A percentile compares a stretch with the other conserved stretches of the same genome.
Conservation (phyloP, 1,140 invertebrate species). For the Grapholita molesta region DNA sequence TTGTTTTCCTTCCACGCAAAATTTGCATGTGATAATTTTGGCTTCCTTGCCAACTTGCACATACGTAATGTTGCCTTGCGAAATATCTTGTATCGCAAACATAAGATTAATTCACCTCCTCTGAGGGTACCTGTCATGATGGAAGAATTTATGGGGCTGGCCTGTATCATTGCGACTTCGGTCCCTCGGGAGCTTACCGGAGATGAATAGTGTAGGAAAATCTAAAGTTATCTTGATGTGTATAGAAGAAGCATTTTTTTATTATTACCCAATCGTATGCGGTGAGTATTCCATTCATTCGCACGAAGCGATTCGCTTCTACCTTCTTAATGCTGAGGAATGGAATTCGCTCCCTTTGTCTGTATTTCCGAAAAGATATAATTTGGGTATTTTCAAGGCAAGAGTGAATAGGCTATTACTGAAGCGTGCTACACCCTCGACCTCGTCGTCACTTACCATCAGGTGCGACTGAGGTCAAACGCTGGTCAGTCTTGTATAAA, state of each 20-base stretch:
- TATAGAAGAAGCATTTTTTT: background rate
- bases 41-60: background rate
- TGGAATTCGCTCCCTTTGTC: too few relatives aligned
- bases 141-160: background rate
- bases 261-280: too few relatives aligned
- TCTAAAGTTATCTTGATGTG: background rate
- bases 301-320: too few relatives aligned
- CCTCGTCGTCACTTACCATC: too few relatives aligned
- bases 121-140: background rate
- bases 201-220: background rate
- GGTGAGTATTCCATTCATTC: too few relatives aligned
- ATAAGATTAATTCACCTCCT: background rate
- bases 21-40: background rate
- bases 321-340: too few relatives aligned
- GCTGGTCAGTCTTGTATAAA: too few relatives aligned
- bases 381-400: too few relatives aligned
- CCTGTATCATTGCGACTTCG: background rate
- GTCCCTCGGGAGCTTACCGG: background rate
- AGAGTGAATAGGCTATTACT: too few relatives aligned
- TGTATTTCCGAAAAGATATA: too few relatives aligned
- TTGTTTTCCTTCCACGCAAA: background rate
- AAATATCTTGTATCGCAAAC: background rate
- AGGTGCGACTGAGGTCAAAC: too few relatives aligned
- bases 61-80: background rate
- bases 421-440: too few relatives aligned